Evolutionary conservation across 2,888 invertebrate species (phyloP).

Genomic region (Eucera pruinosa): DNA sequence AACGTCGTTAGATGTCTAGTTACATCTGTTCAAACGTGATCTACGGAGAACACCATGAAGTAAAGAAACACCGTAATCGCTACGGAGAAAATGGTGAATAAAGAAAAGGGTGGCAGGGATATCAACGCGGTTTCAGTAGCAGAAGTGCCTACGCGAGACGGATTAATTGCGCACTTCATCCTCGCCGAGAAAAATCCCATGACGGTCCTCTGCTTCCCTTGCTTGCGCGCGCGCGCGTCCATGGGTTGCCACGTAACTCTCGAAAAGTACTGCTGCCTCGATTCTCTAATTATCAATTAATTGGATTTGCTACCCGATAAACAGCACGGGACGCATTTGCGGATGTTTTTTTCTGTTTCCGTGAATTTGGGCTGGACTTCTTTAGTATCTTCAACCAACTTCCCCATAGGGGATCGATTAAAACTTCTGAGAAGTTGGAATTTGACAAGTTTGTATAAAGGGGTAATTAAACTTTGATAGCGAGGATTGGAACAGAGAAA

Average conservation of each 20-base stretch:
- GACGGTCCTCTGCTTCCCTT: constrained; percentile 33
- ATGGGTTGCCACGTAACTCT: constrained; percentile 49
- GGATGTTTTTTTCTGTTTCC: background rate
- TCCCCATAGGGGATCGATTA: background rate
- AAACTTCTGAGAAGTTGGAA: background rate
- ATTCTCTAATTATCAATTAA: constrained; percentile 74
- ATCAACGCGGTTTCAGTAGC: constrained; percentile 66
- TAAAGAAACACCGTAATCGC: constrained; percentile 15
- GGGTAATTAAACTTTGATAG: background rate
- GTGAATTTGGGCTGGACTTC: background rate
- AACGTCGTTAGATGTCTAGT: constrained; percentile 30
- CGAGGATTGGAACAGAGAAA: too few relatives aligned
- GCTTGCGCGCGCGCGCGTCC: background rate
- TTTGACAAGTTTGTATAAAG: background rate
- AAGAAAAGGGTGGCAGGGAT: constrained; percentile 19
- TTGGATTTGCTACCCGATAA: constrained; percentile 69
- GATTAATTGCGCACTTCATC: constrained; percentile 79
- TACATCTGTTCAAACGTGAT: constrained; percentile 15
- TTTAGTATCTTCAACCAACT: background rate
- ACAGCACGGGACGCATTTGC: constrained; percentile 25
- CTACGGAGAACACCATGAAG: constrained; percentile 19
- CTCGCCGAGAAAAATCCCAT: constrained; percentile 66
- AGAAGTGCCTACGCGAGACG: constrained; percentile 74
- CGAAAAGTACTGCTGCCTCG: constrained; percentile 58
- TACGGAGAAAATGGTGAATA: constrained; percentile 21